Evolutionary conservation across 2,113 vertebrate genomes (phyloP), one percentile per base, ranked within the genome.

Genomic region (Platichthys stellatus): DNA sequence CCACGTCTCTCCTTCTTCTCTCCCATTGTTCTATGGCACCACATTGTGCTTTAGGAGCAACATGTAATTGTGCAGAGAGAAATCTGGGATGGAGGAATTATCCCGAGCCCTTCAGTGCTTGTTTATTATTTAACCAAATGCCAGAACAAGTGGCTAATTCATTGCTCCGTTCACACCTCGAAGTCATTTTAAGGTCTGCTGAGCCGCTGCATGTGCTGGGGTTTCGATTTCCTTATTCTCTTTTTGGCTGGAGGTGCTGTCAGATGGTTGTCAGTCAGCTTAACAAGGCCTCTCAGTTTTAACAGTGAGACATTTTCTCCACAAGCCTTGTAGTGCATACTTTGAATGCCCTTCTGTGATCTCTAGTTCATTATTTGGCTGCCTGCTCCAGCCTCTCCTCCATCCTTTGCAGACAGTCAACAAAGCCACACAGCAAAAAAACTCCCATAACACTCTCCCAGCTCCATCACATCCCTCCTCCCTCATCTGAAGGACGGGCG

Each of bases 11-110:
- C 17, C 49, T 56, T 59, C 64, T 57, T 62, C 66, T 28, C 72
- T 64, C 24, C 12, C 18, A 45, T 65, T 69, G 69, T 61, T 43
- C 62, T 69, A 59, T 71, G 77, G 75, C 80, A 76, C 58, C 67
- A 70, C 63, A 63, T 80, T 83, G 84, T 83, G 83, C 85, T 83
- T 85, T 72, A 74, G 85, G 69, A 85, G 82, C 49, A 59, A 76
- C 28, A 56, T 82, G 56, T 87, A 90, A 90, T 90, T 86, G 83
- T 82, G 66, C 77, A 82, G 71, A 92, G 85, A 72, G 56, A 83
- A 85, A 85, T 78, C 54, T n/a, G 57, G 59, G 51, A 63, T 35
- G 47, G 77, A 80, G 56, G 54, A 89, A 89, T 87, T 81, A 88
- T 65, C 72, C 58, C 9, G 1, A 70, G 85, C 87, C 86, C 86